These are phyloP conservation scores for Atherix ibis DNA, from an alignment of 2,888 invertebrate genomes.

Conservation along the genomic window DNA sequence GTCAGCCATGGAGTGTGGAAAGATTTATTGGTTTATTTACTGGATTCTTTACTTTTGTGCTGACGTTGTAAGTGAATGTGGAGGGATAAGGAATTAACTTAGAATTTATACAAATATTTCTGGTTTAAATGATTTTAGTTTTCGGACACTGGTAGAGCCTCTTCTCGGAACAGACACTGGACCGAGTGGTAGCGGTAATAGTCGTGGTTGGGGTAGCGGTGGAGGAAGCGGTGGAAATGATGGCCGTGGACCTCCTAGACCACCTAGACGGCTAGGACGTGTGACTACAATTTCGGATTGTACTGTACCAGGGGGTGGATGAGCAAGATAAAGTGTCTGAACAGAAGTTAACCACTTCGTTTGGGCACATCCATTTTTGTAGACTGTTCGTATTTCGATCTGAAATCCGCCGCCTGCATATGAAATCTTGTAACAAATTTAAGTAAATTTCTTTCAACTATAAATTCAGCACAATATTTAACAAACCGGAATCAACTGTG, in stretches of 20 bases:
- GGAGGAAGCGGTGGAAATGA: slow-evolving; percentile 5
- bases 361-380: neutral
- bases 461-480: no score
- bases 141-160: slow-evolving; percentile 12
- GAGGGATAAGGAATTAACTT: neutral
- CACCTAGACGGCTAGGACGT: slow-evolving; percentile 13
- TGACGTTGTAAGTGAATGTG: slow-evolving; percentile 14
- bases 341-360: neutral
- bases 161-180: slow-evolving; percentile 6
- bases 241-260: slow-evolving; percentile 10
- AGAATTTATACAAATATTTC: neutral
- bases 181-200: slow-evolving; percentile 2
- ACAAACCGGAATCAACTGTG: no score
- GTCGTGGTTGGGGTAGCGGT: slow-evolving; percentile 9
- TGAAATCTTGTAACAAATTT: no score
- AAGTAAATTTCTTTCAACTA: no score
- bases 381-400: no score
- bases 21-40: slow-evolving; percentile 11
- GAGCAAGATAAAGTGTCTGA: slow-evolving; percentile 13
- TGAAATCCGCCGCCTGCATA: no score
- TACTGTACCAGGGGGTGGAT: slow-evolving; percentile 13
- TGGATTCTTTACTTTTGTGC: slow-evolving; percentile 10
- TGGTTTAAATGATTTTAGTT: slow-evolving; percentile 7
- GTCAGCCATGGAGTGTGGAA: slow-evolving; percentile 12
- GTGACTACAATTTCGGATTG: slow-evolving; percentile 14